A percentile compares a stretch with the other conserved stretches of the same genome.
Evolutionary conservation across 2,113 vertebrate species (phyloP).

Genomic region (Ctenodactylus gundi): DNA sequence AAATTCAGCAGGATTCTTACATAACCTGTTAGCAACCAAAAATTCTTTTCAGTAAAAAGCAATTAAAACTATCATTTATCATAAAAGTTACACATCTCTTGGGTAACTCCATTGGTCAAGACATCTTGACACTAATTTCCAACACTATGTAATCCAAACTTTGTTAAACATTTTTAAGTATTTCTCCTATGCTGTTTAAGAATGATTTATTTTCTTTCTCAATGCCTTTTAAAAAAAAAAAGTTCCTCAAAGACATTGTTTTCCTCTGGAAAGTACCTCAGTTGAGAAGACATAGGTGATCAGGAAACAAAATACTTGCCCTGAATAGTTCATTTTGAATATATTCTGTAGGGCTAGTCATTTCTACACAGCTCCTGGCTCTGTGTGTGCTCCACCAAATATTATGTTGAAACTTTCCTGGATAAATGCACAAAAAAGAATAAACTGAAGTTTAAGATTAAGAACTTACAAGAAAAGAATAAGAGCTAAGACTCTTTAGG

Average conservation of each 20-base stretch:
- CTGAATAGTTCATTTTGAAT: background rate
- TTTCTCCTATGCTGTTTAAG: background rate
- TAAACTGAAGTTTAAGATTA: background rate
- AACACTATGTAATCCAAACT: background rate
- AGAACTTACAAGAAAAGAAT: background rate
- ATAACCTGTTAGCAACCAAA: background rate
- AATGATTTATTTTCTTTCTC: background rate
- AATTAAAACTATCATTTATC: background rate
- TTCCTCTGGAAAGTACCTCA: background rate
- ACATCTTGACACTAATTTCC: background rate
- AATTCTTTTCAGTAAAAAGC: background rate
- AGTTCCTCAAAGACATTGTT: background rate
- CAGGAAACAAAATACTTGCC: background rate
- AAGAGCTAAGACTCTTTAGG: background rate
- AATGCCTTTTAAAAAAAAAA: background rate
- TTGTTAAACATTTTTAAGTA: background rate
- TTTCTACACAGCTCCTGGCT: background rate
- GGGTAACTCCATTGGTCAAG: background rate
- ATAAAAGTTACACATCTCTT: background rate
- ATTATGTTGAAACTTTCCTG: background rate
- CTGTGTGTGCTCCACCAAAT: background rate
- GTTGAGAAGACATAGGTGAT: background rate
- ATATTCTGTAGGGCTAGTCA: background rate
- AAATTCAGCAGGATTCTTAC: background rate
- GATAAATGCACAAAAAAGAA: background rate